Conservation (phyloP, 2,888 invertebrate species). For the Patella depressa region DNA sequence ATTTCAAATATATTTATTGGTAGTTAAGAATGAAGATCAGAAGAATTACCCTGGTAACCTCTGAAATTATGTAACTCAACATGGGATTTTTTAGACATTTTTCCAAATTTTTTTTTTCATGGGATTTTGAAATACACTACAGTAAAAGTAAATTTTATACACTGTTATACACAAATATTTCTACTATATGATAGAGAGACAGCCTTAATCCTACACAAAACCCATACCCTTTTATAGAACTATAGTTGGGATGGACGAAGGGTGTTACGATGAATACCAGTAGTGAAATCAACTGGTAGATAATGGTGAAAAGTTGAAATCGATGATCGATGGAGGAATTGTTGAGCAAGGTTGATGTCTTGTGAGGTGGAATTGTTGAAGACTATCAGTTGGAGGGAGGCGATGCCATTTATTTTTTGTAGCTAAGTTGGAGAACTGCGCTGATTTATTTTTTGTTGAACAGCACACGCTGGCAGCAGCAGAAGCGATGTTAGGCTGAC, state of each 20-base stretch:
- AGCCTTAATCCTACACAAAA: background rate
- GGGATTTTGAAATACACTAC: too few relatives aligned
- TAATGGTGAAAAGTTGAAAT: constrained; percentile 1
- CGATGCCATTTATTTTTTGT: background rate
- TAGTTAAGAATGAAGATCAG: too few relatives aligned
- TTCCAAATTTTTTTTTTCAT: too few relatives aligned
- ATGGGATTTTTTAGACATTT: too few relatives aligned
- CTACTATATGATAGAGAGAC: too few relatives aligned
- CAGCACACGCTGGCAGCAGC: background rate
- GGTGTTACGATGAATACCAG: background rate
- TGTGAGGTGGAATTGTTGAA: background rate
- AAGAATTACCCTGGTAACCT: too few relatives aligned
- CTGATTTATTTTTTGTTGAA: background rate
- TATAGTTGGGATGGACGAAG: constrained; percentile 8
- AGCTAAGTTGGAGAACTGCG: background rate
- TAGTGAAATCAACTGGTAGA: too few relatives aligned
- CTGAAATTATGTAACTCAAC: too few relatives aligned
- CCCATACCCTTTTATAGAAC: constrained; percentile 1
- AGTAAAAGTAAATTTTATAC: too few relatives aligned
- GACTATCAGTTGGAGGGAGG: background rate
- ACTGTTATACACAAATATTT: too few relatives aligned
- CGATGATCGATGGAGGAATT: constrained; percentile 9
- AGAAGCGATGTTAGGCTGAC: background rate
- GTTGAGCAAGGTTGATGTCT: constrained; percentile 5
- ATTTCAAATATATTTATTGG: too few relatives aligned